Evolutionary conservation across 1,140 invertebrate species (phyloP).

Genomic region (Phenacoccus solenopsis): DNA sequence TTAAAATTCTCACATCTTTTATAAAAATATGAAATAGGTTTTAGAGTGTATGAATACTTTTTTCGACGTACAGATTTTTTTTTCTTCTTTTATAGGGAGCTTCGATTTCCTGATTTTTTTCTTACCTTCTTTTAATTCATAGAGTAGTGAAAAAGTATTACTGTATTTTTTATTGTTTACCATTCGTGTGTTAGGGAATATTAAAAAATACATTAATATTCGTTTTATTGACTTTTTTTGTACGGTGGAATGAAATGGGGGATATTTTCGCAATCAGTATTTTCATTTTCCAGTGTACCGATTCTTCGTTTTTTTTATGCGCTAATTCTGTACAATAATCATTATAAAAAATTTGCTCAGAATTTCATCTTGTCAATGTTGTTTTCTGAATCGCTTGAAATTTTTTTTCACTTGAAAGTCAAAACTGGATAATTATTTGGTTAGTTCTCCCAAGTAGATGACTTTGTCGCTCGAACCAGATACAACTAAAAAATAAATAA

Average conservation of each 20-base stretch:
- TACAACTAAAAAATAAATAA: slow-evolving; percentile 50
- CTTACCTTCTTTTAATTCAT: background rate
- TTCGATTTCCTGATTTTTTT: background rate
- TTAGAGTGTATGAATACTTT: too few relatives aligned
- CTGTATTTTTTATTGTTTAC: background rate
- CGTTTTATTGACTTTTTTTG: background rate
- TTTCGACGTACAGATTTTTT: background rate
- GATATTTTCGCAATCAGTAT: too few relatives aligned
- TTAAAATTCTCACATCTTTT: background rate
- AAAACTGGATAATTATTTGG: background rate
- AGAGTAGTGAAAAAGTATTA: background rate
- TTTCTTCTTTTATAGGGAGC: background rate
- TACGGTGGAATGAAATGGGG: too few relatives aligned
- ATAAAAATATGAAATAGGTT: too few relatives aligned
- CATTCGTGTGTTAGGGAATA: background rate
- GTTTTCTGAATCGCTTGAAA: too few relatives aligned
- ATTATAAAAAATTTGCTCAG: too few relatives aligned
- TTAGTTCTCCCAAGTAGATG: slow-evolving; percentile 88
- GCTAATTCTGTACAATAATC: too few relatives aligned
- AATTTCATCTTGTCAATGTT: too few relatives aligned
- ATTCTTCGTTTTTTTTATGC: too few relatives aligned
- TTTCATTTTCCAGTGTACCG: too few relatives aligned
- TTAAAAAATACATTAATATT: background rate
- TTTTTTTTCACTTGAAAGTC: background rate
- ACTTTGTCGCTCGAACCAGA: slow-evolving; percentile 94